Percentiles rank a stretch among this genome's conserved stretches.
These are phyloP conservation scores for Drosophila kohkoa DNA, from an alignment of 1,140 invertebrate species.

Conservation along the genomic window DNA sequence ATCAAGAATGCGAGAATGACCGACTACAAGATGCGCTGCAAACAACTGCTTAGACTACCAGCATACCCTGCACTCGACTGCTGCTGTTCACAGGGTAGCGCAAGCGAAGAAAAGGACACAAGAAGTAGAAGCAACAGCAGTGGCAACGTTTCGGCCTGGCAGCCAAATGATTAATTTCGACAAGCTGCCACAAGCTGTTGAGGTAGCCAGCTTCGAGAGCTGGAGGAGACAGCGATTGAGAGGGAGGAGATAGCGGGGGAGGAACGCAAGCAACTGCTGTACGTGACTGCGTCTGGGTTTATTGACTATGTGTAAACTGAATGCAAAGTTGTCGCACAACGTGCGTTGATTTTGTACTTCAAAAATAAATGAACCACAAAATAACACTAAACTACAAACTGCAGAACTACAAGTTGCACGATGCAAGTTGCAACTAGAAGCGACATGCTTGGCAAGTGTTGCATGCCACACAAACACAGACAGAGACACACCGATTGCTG, in stretches of 20 bases:
- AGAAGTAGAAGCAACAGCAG: not conserved
- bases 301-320: constrained; percentile 64
- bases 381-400: constrained; percentile 48
- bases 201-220: constrained; percentile 1
- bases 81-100: constrained; percentile 14
- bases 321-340: constrained; percentile 63
- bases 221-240: not conserved
- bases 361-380: constrained; percentile 73
- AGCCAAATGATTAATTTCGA: constrained; percentile 82
- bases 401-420: constrained; percentile 16
- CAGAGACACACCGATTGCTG: not conserved
- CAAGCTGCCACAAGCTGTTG: constrained; percentile 79
- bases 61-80: not conserved
- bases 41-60: not conserved
- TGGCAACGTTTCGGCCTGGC: constrained; percentile 54
- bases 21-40: not conserved
- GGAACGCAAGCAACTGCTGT: constrained; percentile 16
- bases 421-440: not conserved
- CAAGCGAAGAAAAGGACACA: constrained; percentile 6
- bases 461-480: too few relatives aligned
- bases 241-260: not conserved
- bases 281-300: constrained; percentile 63
- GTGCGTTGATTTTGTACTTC: constrained; percentile 73
- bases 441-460: constrained; percentile 2
- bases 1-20: not conserved